phyloP scores from a whole-genome alignment of 2,888 invertebrate species.

The Drosophila demipolita region DNA sequence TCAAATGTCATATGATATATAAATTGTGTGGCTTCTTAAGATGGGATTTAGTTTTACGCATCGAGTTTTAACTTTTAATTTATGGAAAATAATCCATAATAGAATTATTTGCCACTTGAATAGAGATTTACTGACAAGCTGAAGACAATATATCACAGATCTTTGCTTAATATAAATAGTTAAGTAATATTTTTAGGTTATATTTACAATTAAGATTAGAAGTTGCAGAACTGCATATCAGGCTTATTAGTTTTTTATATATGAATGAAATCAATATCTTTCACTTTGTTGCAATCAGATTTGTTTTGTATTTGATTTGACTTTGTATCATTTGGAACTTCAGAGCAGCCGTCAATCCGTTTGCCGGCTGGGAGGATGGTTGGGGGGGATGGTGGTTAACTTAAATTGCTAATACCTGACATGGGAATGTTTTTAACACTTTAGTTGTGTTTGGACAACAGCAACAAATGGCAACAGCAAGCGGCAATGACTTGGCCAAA shows the following conservation, averaged over 20 bases:
- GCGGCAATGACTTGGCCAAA: slow-evolving; percentile 78
- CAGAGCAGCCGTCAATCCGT: slow-evolving; percentile 17
- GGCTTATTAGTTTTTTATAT: slow-evolving; percentile 39
- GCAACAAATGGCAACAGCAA: slow-evolving; percentile 63
- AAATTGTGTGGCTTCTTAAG: slow-evolving; percentile 13
- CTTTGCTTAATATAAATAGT: neutral
- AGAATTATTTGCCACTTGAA: neutral
- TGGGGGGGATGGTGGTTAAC: slow-evolving; percentile 36
- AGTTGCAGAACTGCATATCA: slow-evolving; percentile 28
- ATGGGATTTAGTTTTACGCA: neutral
- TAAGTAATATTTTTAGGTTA: neutral
- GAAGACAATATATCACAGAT: neutral
- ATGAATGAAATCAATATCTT: slow-evolving; percentile 7
- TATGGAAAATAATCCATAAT: neutral
- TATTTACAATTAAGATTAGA: neutral
- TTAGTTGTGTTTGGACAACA: slow-evolving; percentile 74
- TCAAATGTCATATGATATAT: slow-evolving; percentile 3
- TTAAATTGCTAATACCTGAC: slow-evolving; percentile 80
- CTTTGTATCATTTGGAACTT: slow-evolving; percentile 32
- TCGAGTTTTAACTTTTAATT: neutral
- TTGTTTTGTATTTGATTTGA: slow-evolving; percentile 32
- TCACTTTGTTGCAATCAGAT: slow-evolving; percentile 37
- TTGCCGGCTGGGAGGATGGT: neutral
- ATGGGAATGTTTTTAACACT: slow-evolving; percentile 80
- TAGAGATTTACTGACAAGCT: neutral